phyloP scores from a whole-genome alignment of 2,888 invertebrate species.

The Neoscelio sp. region DNA sequence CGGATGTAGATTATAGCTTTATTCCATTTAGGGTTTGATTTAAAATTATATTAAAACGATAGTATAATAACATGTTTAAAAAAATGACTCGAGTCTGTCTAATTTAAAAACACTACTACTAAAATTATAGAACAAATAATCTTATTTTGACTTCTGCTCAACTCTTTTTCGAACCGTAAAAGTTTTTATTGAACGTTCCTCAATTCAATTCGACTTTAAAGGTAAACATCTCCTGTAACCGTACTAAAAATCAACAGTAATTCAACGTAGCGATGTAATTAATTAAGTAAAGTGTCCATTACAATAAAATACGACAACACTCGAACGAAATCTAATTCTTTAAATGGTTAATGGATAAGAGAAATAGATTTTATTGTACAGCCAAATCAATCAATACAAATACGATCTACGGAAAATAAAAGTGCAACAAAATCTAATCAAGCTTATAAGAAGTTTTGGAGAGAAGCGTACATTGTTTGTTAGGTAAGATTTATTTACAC shows the following conservation, averaged over 20 bases:
- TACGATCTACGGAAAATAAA: slow-evolving; percentile 46
- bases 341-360: slow-evolving; percentile 49
- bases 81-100: too few species aligned
- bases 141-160: too few species aligned
- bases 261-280: slow-evolving; percentile 42
- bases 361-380: slow-evolving; percentile 53
- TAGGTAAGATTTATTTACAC: slow-evolving; percentile 43
- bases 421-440: slow-evolving; percentile 55
- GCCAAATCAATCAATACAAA: slow-evolving; percentile 60
- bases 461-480: slow-evolving; percentile 33
- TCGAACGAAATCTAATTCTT: slow-evolving; percentile 22
- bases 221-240: too few species aligned
- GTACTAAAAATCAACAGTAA: slow-evolving; percentile 15
- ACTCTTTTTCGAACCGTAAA: neutral
- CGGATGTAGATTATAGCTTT: too few species aligned
- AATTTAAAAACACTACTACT: neutral
- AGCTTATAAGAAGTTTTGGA: slow-evolving; percentile 18
- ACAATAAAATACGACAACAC: slow-evolving; percentile 34
- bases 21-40: too few species aligned
- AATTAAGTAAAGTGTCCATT: slow-evolving; percentile 61
- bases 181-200: slow-evolving; percentile 14
- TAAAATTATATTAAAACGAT: too few species aligned
- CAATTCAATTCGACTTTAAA: slow-evolving; percentile 10
- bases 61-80: too few species aligned
- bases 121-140: slow-evolving; percentile 26